These are phyloP conservation scores for Mycteria americana DNA, from an alignment of 2,797 vertebrate genomes.

Conservation along the genomic window DNA sequence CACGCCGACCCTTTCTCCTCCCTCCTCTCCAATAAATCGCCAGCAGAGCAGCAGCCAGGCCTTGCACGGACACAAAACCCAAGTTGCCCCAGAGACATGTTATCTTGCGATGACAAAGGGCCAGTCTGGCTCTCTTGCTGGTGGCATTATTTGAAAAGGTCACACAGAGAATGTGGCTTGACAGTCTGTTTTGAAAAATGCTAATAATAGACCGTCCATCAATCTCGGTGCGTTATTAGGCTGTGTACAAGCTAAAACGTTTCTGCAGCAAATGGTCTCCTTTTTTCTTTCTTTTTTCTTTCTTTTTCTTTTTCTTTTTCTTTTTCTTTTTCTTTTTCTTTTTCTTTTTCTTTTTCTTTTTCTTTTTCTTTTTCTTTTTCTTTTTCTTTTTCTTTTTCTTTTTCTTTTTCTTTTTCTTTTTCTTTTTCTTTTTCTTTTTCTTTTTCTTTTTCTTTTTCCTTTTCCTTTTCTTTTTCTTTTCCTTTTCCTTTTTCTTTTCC, in stretches of 20 bases:
- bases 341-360: fast-evolving
- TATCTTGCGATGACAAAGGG: constrained; percentile 15
- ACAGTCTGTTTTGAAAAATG: constrained; percentile 24
- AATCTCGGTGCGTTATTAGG: neutral
- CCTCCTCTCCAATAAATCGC: neutral
- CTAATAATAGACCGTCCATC: neutral
- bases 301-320: fast-evolving
- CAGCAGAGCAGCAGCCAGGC: neutral
- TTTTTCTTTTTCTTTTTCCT: fast-evolving
- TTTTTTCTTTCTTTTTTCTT: fast-evolving
- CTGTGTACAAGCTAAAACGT: neutral
- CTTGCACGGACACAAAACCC: neutral
- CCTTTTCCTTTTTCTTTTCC: fast-evolving
- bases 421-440: fast-evolving
- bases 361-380: fast-evolving
- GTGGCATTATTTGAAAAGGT: constrained; percentile 50
- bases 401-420: fast-evolving
- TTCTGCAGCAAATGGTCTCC: neutral
- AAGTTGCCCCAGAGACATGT: neutral
- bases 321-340: fast-evolving
- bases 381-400: fast-evolving
- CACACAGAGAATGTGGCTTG: constrained; percentile 2
- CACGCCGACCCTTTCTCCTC: neutral
- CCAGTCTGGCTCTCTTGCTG: constrained; percentile 31
- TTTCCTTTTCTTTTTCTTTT: fast-evolving